Evolutionary conservation across 2,113 vertebrate species (phyloP), one percentile per base, ranked within the genome.

Genomic region (Limanda limanda): DNA sequence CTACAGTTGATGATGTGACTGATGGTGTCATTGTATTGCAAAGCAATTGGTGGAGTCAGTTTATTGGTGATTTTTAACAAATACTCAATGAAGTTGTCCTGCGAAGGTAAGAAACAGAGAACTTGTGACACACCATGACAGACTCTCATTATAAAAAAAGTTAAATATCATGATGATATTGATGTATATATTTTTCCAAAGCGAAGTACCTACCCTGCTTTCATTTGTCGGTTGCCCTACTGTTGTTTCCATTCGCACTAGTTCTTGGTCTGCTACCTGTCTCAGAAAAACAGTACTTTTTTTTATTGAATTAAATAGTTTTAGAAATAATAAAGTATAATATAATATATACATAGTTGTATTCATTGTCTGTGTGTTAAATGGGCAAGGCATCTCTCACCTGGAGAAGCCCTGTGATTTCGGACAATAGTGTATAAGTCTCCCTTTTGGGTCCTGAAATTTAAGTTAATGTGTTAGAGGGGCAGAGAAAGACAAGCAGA

Each of bases 1-100:
- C 86, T 88, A 20, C 82, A 88, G 69, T 81, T 91, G 3, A 89
- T 8, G 27, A 93, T 88, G 23, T 68, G 76, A 14, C 1, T 18
- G 9, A 89, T 3, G 0, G 7, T 72, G 0, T 48, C 0, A 0
- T 12, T 20, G 45, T 55, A 10, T 2, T 0, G 0, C 21, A 23
- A 1, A 23, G 47, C 14, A 55, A 23, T 54, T 0, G 0, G 0
- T 23, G 0, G 0, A 0, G 0, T 0, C 10, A 85, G 3, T 0
- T 0, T 0, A 13, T 55, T 2, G 1, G 82, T 24, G 6, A 20
- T 51, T 0, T 0, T 0, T 20, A 79, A 40, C 66, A 94, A 74
- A 55, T 18, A 0, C 0, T 14, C 0, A 8, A 92, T 68, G 23
- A 88, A 91, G 0, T 1, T 0, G 3, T 74, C 3, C 93, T 94